Percentiles rank a stretch among this genome's conserved stretches.
phyloP scores from a whole-genome alignment of 2,797 vertebrate genomes.

The Parauchenoglanis ngamensis region DNA sequence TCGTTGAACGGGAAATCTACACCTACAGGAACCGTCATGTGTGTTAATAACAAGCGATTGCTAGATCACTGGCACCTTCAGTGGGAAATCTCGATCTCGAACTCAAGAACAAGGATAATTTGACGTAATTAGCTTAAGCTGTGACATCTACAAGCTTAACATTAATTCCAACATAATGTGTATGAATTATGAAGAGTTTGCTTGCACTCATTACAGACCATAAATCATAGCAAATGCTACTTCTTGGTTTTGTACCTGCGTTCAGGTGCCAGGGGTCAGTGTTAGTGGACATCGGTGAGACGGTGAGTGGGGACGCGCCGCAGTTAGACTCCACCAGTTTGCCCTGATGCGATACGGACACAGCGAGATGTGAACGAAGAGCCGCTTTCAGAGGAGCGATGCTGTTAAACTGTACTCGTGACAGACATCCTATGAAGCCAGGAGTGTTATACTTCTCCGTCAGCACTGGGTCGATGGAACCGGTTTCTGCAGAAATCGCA shows the following conservation, averaged over 20 bases:
- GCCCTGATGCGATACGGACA: constrained; percentile 84
- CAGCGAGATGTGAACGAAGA: constrained; percentile 75
- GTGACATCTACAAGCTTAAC: not conserved
- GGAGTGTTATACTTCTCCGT: constrained; percentile 93
- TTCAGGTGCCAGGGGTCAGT: constrained; percentile 96
- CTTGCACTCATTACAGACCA: not conserved
- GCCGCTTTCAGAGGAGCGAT: constrained; percentile 91
- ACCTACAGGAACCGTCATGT: constrained; percentile 67
- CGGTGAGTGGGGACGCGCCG: constrained; percentile 92
- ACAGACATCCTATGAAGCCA: constrained; percentile 93
- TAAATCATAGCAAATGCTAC: not conserved
- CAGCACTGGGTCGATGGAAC: constrained; percentile 85
- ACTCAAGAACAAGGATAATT: not conserved
- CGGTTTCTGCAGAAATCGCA: constrained; percentile 80
- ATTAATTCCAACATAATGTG: not conserved
- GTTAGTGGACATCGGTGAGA: constrained; percentile 94
- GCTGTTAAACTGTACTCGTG: constrained; percentile 92
- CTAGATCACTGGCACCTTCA: not conserved
- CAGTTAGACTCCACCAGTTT: constrained; percentile 97
- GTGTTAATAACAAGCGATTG: not conserved
- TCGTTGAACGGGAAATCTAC: constrained; percentile 92
- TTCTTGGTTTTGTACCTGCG: constrained; percentile 77
- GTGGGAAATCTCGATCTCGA: not conserved
- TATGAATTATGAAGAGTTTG: not conserved
- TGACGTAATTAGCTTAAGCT: not conserved